These are phyloP conservation scores for Cephus cinctus DNA, from an alignment of 1,140 invertebrate species.

Conservation along the genomic window DNA sequence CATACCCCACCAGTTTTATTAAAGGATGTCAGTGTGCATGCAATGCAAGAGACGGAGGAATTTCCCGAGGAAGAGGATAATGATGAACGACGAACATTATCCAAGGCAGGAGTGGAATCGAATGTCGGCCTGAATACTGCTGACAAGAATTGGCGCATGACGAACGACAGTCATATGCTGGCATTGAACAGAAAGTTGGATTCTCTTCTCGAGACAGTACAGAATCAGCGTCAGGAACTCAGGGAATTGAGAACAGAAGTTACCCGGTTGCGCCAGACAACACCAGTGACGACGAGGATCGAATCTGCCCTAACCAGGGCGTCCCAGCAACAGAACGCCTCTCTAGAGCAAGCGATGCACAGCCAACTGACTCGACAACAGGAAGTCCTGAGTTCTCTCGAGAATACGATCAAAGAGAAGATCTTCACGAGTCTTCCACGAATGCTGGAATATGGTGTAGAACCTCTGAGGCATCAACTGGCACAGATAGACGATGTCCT, in stretches of 20 bases:
- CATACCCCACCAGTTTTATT: conserved; percentile 53
- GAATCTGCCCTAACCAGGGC: conserved; percentile 41
- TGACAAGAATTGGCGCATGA: conserved; percentile 23
- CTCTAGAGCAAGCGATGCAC: conserved; percentile 54
- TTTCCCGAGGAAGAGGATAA: conserved; percentile 27
- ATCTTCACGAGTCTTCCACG: conserved; percentile 67
- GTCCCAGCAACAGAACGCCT: conserved; percentile 44
- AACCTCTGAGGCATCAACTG: conserved; percentile 72
- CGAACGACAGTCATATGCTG: conserved; percentile 27
- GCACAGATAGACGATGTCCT: conserved; percentile 70
- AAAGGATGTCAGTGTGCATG: conserved; percentile 42
- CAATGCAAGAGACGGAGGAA: conserved; percentile 32
- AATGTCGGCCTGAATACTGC: conserved; percentile 12
- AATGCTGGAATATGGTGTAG: conserved; percentile 63
- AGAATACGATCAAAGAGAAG: conserved; percentile 66
- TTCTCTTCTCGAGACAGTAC: conserved; percentile 34
- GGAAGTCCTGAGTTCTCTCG: conserved; percentile 59
- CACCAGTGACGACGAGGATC: conserved; percentile 36
- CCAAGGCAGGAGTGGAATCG: conserved; percentile 20
- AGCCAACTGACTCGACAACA: conserved; percentile 51
- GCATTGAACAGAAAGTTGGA: conserved; percentile 42
- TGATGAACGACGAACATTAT: conserved; percentile 17
- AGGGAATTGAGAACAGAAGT: conserved; percentile 46
- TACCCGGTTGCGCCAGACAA: conserved; percentile 42
- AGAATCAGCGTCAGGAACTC: conserved; percentile 43